These are phyloP conservation scores for Crotophaga sulcirostris DNA, from an alignment of 2,113 vertebrate genomes.

Conservation along the genomic window DNA sequence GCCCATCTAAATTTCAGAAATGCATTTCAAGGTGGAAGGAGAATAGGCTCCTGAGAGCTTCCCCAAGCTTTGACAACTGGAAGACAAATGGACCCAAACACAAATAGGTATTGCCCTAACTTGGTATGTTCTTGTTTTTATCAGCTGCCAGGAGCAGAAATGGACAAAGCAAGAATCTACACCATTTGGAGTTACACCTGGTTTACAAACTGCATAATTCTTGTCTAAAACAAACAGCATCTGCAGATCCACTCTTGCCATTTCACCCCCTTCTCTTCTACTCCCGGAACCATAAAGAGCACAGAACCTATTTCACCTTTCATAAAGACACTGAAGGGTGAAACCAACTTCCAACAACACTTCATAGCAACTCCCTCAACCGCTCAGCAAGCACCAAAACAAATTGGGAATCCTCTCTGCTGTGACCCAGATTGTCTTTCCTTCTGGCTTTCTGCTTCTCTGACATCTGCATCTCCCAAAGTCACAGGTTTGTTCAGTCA, in stretches of 20 bases:
- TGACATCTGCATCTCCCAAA: not conserved
- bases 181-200: not conserved
- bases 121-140: not conserved
- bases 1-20: not conserved
- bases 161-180: not conserved
- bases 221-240: not conserved
- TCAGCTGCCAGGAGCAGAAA: not conserved
- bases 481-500: not conserved
- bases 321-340: not conserved
- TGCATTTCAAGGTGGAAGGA: not conserved
- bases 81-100: not conserved
- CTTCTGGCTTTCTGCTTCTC: not conserved
- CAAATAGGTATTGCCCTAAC: not conserved
- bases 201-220: not conserved
- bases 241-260: not conserved
- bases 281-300: not conserved
- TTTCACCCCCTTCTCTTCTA: not conserved
- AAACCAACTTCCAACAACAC: not conserved
- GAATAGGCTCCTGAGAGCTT: not conserved
- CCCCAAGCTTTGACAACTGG: not conserved
- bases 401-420: not conserved
- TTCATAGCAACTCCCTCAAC: not conserved
- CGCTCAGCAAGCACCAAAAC: not conserved
- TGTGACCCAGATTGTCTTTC: not conserved
- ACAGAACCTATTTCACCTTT: not conserved